Evolutionary conservation across 2,888 invertebrate species (phyloP).

Genomic region (Drosophila neonasuta): DNA sequence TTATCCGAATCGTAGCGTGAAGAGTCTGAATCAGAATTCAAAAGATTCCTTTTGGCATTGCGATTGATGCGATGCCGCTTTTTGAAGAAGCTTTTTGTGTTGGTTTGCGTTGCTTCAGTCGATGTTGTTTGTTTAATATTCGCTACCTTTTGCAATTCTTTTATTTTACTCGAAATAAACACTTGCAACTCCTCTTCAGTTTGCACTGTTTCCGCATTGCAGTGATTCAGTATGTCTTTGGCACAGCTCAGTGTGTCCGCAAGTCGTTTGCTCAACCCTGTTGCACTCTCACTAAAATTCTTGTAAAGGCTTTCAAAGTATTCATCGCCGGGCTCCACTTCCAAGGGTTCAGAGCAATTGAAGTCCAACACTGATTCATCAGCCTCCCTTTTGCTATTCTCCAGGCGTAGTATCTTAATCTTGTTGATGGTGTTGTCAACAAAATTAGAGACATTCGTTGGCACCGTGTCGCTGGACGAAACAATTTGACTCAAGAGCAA

Average conservation of each 20-base stretch:
- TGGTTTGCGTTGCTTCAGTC: constrained; percentile 53
- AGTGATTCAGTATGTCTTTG: constrained; percentile 66
- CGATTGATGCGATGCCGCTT: constrained; percentile 60
- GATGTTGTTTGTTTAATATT: constrained; percentile 7
- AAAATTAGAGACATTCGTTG: constrained; percentile 49
- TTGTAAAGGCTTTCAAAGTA: constrained; percentile 57
- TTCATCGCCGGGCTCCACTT: constrained; percentile 58
- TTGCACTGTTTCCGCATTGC: constrained; percentile 40
- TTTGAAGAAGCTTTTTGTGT: constrained; percentile 36
- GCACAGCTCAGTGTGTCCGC: constrained; percentile 59
- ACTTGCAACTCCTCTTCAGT: constrained; percentile 53
- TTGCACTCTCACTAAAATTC: constrained; percentile 24
- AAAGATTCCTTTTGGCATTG: constrained; percentile 58
- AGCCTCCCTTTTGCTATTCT: constrained; percentile 13
- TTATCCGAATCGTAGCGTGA: constrained; percentile 25
- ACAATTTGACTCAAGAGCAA: constrained; percentile 57
- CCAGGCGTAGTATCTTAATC: constrained; percentile 39
- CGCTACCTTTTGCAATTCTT: constrained; percentile 52
- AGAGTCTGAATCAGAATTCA: constrained; percentile 57
- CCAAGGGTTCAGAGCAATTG: constrained; percentile 69
- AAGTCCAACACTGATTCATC: constrained; percentile 19
- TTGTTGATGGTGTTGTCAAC: constrained; percentile 55
- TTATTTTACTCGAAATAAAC: constrained; percentile 59
- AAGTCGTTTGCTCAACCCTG: constrained; percentile 19
- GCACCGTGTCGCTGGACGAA: constrained; percentile 29